A percentile compares a stretch with the other conserved stretches of the same genome.
Evolutionary conservation across 2,113 vertebrate species (phyloP).

Genomic region (Amazona guildingii): DNA sequence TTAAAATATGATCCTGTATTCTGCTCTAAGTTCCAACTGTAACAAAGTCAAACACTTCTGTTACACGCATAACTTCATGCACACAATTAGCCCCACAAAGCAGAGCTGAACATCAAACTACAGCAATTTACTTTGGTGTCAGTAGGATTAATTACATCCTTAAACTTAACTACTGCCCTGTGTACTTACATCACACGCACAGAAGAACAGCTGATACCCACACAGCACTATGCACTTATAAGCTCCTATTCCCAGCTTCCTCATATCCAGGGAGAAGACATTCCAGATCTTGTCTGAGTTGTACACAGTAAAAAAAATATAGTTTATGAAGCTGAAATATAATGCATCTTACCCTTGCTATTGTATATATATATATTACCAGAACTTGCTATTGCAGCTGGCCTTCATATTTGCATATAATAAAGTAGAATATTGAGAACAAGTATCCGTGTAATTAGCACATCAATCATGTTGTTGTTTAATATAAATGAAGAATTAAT

Average conservation of each 20-base stretch:
- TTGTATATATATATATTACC: background rate
- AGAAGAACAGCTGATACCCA: background rate
- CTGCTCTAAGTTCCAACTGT: background rate
- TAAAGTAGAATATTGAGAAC: slow-evolving; percentile 33
- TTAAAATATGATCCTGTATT: background rate
- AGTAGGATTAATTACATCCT: background rate
- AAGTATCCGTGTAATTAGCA: slow-evolving; percentile 41
- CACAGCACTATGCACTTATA: accelerated
- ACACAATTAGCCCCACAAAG: background rate
- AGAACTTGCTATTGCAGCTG: background rate
- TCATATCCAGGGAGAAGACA: background rate
- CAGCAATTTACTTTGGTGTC: background rate
- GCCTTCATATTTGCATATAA: slow-evolving; percentile 19
- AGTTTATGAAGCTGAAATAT: background rate
- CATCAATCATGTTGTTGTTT: slow-evolving; percentile 35
- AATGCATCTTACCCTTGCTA: background rate
- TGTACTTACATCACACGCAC: background rate
- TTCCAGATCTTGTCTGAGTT: background rate
- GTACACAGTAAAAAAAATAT: background rate
- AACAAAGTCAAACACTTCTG: background rate
- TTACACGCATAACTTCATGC: background rate
- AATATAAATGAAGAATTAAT: slow-evolving; percentile 31
- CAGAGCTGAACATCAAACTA: background rate
- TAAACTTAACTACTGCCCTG: background rate
- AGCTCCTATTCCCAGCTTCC: background rate